Percentiles rank a stretch among this genome's conserved stretches.
These are phyloP conservation scores for Tiliqua scincoides DNA, from an alignment of 2,113 vertebrate genomes.

Conservation along the genomic window DNA sequence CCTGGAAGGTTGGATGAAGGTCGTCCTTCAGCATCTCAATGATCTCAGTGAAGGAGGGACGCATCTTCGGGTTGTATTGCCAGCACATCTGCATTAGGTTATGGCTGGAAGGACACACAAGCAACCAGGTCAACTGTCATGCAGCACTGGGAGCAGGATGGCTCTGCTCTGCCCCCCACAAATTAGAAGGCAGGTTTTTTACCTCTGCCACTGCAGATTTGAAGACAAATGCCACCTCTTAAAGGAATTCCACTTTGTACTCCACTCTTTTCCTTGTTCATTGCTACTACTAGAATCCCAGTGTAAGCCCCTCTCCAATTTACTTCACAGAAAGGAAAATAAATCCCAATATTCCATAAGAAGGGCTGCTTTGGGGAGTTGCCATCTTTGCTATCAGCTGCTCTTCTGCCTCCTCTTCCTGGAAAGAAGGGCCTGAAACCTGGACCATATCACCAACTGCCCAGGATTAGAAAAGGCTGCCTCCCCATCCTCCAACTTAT, in stretches of 20 bases:
- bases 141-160: not conserved
- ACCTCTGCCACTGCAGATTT: too few relatives aligned
- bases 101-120: constrained; percentile 73
- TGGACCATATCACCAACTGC: too few relatives aligned
- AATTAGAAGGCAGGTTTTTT: too few relatives aligned
- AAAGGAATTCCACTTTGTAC: not conserved
- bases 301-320: not conserved
- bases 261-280: not conserved
- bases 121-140: not conserved
- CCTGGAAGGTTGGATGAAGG: constrained; percentile 90
- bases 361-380: not conserved
- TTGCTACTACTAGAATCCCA: not conserved
- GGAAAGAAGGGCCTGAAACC: too few relatives aligned
- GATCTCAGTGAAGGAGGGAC: constrained; percentile 93
- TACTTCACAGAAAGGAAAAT: not conserved
- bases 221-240: too few relatives aligned
- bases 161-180: too few relatives aligned
- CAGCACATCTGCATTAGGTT: constrained; percentile 97
- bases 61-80: constrained; percentile 98
- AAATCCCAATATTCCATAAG: not conserved
- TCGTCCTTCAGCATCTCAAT: constrained; percentile 95
- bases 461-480: too few relatives aligned
- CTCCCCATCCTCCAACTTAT: too few relatives aligned
- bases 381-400: not conserved
- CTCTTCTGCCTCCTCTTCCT: too few relatives aligned